These are phyloP conservation scores for Anadara kagoshimensis DNA, from an alignment of 1,140 invertebrate species.

Conservation along the genomic window DNA sequence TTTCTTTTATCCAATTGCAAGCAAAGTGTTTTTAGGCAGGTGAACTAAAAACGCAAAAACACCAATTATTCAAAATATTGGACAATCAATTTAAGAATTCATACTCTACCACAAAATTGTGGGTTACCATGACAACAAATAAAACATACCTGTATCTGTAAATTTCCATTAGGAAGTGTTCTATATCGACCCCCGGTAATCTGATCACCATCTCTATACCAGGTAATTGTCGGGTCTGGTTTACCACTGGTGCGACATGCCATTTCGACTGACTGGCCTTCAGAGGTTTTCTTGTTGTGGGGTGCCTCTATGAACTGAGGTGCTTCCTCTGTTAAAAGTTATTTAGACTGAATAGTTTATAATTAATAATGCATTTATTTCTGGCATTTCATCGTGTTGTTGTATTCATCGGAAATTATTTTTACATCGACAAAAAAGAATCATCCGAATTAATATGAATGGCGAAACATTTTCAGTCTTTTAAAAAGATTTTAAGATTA, in stretches of 20 bases:
- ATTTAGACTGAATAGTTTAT: not conserved
- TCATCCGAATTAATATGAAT: not conserved
- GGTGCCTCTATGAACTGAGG: constrained; percentile 93
- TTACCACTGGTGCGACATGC: constrained; percentile 96
- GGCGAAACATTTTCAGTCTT: not conserved
- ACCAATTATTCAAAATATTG: no score
- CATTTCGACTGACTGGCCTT: constrained; percentile 87
- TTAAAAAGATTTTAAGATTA: no score
- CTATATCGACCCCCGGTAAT: constrained; percentile 89
- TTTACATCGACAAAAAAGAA: not conserved
- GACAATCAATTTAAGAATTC: no score
- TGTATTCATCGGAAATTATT: not conserved
- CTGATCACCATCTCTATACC: constrained; percentile 87
- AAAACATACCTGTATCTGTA: constrained; percentile 55
- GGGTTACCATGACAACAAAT: not conserved
- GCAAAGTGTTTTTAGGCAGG: no score
- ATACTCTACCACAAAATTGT: no score
- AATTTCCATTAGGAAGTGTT: constrained; percentile 84
- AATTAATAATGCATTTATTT: no score
- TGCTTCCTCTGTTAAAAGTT: constrained; percentile 76
- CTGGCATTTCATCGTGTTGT: not conserved
- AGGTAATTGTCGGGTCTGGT: constrained; percentile 93
- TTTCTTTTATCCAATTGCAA: no score
- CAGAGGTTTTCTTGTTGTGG: constrained; percentile 80
- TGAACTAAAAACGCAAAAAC: no score